A percentile compares a stretch with the other conserved stretches of the same genome.
Conservation (phyloP, 2,888 invertebrate species). For the Trilocha varians region DNA sequence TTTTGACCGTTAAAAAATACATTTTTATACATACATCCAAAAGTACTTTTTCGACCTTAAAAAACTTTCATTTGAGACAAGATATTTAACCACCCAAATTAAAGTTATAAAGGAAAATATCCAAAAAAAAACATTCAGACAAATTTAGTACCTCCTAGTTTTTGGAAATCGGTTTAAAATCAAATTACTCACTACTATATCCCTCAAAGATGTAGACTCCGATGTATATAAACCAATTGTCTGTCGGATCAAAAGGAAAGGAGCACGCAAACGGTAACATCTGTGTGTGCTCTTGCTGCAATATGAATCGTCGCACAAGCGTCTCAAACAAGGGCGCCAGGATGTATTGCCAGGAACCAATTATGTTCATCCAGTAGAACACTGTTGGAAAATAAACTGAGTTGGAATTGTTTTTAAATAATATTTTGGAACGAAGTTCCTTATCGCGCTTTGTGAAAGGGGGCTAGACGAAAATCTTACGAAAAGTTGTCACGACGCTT, state of each 20-base stretch:
- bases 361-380: conserved; percentile 30
- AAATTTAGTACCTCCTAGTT: too few species aligned
- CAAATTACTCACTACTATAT: conserved; percentile 32
- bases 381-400: conserved; percentile 14
- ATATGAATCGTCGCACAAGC: conserved; percentile 23
- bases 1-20: too few species aligned
- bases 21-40: too few species aligned
- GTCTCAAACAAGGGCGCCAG: conserved; percentile 27
- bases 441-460: too few species aligned
- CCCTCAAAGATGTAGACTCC: conserved; percentile 32
- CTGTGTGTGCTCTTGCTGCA: conserved; percentile 26
- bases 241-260: conserved; percentile 33
- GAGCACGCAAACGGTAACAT: conserved; percentile 33
- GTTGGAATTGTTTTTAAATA: neutral
- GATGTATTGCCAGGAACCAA: conserved; percentile 32
- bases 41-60: too few species aligned
- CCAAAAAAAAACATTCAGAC: conserved; percentile 15
- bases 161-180: conserved; percentile 3
- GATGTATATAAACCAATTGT: conserved; percentile 33
- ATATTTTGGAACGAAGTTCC: too few species aligned
- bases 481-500: too few species aligned
- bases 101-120: too few species aligned
- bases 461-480: too few species aligned
- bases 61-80: too few species aligned
- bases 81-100: too few species aligned